A percentile compares a stretch with the other conserved stretches of the same genome.
Evolutionary conservation across 2,888 invertebrate genomes (phyloP).

Genomic region (Lasius fuliginosus): DNA sequence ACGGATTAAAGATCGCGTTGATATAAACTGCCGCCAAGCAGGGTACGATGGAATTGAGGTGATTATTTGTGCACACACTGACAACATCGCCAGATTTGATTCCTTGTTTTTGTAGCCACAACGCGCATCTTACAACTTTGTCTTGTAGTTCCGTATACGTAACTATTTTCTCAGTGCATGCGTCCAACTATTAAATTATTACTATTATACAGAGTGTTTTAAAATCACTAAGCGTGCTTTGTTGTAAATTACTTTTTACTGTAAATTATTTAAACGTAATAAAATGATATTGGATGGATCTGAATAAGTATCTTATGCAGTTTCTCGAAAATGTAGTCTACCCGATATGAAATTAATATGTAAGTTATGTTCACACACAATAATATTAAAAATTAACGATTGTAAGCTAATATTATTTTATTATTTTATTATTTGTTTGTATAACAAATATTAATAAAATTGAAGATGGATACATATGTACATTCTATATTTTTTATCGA

Average conservation of each 20-base stretch:
- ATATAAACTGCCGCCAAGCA: conserved; percentile 75
- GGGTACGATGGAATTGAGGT: conserved; percentile 77
- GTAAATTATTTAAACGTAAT: neutral
- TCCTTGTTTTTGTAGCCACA: conserved; percentile 79
- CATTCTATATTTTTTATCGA: too few species aligned
- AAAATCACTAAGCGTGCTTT: too few species aligned
- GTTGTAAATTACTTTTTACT: neutral
- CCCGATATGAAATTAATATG: too few species aligned
- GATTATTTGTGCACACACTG: conserved; percentile 77
- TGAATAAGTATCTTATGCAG: too few species aligned
- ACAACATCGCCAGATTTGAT: conserved; percentile 76
- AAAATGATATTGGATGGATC: neutral
- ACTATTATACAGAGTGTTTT: neutral
- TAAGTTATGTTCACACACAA: too few species aligned
- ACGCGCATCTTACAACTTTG: conserved; percentile 77
- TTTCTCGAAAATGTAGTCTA: too few species aligned
- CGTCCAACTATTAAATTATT: conserved; percentile 73
- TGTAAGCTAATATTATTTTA: too few species aligned
- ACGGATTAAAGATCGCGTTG: conserved; percentile 79
- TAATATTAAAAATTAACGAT: too few species aligned
- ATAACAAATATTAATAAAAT: too few species aligned
- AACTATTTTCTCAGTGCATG: conserved; percentile 69
- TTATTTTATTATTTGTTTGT: too few species aligned
- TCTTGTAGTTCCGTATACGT: conserved; percentile 75
- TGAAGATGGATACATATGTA: too few species aligned